A percentile compares a stretch with the other conserved stretches of the same genome.
Conservation (phyloP, 2,797 vertebrate genomes). For the Xiphorhynchus erythropygius region DNA sequence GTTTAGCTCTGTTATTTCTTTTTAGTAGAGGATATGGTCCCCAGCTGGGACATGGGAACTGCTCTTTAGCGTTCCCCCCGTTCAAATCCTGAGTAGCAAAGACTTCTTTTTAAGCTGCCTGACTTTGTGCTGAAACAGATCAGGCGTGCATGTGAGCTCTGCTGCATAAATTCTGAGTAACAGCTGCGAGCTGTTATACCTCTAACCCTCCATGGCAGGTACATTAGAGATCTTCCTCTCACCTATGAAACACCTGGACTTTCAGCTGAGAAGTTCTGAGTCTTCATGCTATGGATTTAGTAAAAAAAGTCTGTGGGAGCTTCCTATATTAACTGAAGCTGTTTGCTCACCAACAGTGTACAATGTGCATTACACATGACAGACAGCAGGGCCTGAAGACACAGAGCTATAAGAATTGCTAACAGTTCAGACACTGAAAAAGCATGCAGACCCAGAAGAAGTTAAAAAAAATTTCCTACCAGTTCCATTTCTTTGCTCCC, state of each 20-base stretch:
- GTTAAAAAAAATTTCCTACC: background rate
- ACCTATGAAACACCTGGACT: background rate
- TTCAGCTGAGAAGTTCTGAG: background rate
- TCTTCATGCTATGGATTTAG: background rate
- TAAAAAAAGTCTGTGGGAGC: background rate
- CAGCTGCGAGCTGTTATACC: background rate
- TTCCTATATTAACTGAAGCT: background rate
- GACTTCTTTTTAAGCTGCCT: background rate
- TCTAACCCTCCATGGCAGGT: background rate
- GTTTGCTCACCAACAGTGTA: background rate
- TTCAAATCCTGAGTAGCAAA: background rate
- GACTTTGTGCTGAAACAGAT: background rate
- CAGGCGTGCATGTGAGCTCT: background rate
- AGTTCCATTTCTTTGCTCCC: conserved; percentile 19
- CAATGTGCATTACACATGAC: background rate
- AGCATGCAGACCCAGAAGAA: background rate
- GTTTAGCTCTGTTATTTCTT: background rate
- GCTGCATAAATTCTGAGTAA: background rate
- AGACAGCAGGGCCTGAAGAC: conserved; percentile 38
- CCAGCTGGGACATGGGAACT: background rate
- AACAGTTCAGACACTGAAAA: conserved; percentile 15
- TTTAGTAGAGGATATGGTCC: background rate
- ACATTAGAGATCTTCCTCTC: background rate
- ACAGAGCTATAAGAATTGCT: background rate
- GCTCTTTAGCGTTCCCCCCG: background rate